Evolutionary conservation across 1,140 invertebrate genomes (phyloP), one percentile per base, ranked within the genome.

Genomic region (Camponotus pennsylvanicus): DNA sequence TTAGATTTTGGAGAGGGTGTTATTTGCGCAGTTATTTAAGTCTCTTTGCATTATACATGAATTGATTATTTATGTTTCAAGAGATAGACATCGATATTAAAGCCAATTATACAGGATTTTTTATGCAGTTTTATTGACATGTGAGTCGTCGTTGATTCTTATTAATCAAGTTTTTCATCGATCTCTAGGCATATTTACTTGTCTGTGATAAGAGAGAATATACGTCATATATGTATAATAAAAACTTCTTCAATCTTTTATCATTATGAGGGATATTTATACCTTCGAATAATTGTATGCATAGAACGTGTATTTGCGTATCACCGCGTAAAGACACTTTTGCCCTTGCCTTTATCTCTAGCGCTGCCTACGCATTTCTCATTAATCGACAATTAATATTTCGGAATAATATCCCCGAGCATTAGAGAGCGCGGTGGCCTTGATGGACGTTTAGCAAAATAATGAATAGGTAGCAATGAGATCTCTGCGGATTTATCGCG

Each of bases 381-480:
- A 55, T 91, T 80, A 77, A 79, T 13, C 52, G 13, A 27, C 4
- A 67, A 27, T 27, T 67, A 82, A 89, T 91, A 91, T 93, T 94
- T 94, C 77, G 89, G 92, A 89, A 86, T 85, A 89, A 91, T 52
- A 52, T 87, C 83, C 11, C 66, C 66, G 66, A 69, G 78, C 55
- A 77, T 61, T 32, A 34, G 61, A 70, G 79, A 67, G 49, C 64
- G 69, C 49, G 27, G 83, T 84, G 93, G 91, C 91, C 90, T 93
- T 91, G 88, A 92, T 90, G 87, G 88, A 90, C 92, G 92, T 91
- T 93, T 90, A 89, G 87, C 85, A 80, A 89, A 92, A 93, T 93
- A 93, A 93, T 92, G 91, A 92, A 92, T 92, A 93, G 92, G 90
- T 92, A 92, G 92, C 90, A 88, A 79, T 76, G 85, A 27, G 27